These are phyloP conservation scores for Aspidapion aeneum DNA, from an alignment of 2,888 invertebrate species.

Conservation along the genomic window DNA sequence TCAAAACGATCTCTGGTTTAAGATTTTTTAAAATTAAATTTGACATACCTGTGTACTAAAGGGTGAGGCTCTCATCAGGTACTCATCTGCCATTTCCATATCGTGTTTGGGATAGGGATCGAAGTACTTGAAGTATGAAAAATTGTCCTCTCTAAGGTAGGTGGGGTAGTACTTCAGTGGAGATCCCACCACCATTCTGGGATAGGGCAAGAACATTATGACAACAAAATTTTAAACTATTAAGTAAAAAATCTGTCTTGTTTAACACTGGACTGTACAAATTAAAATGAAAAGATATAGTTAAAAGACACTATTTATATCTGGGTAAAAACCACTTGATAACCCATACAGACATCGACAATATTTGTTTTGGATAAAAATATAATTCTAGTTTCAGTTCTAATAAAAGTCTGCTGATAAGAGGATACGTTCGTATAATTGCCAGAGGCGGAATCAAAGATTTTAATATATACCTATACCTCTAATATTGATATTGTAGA, in stretches of 20 bases:
- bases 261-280: not conserved
- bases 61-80: constrained; percentile 41
- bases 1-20: too few relatives aligned
- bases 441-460: too few relatives aligned
- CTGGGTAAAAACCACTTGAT: not conserved
- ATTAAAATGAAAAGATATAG: not conserved
- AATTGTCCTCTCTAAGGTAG: constrained; percentile 21
- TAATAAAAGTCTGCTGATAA: not conserved
- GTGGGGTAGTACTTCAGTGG: constrained; percentile 40
- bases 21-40: too few relatives aligned
- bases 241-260: not conserved
- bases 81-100: constrained; percentile 38
- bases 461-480: too few relatives aligned
- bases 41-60: constrained; percentile 44
- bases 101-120: constrained; percentile 21
- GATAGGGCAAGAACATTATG: constrained; percentile 39
- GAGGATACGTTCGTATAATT: too few relatives aligned
- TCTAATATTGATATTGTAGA: too few relatives aligned
- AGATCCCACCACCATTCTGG: constrained; percentile 44
- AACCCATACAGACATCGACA: not conserved
- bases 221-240: not conserved
- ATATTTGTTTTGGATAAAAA: not conserved
- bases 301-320: not conserved
- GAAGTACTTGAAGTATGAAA: constrained; percentile 31
- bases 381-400: not conserved